Conservation (phyloP, 2,888 invertebrate species). For the Sarcophaga variegata region DNA sequence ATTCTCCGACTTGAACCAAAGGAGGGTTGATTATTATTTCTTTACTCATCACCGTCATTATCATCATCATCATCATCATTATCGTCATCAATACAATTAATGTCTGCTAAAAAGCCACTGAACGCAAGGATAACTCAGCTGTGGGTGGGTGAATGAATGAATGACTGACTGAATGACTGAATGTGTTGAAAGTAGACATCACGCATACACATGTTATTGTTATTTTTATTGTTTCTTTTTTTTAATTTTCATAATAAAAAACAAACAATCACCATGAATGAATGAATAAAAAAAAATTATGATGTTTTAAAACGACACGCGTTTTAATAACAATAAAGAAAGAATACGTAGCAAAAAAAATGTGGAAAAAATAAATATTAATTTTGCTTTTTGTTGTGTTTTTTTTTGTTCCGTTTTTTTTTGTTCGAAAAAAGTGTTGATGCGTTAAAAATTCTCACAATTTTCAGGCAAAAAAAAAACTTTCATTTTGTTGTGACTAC, state of each 20-base stretch:
- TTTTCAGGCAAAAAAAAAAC: constrained; percentile 16
- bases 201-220: constrained; percentile 46
- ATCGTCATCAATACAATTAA: constrained; percentile 55
- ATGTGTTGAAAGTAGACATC: constrained; percentile 54
- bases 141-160: neutral
- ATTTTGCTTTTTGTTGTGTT: neutral
- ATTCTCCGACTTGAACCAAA: constrained; percentile 16
- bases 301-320: constrained; percentile 51
- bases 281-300: constrained; percentile 9
- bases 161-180: constrained; percentile 3
- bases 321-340: constrained; percentile 57
- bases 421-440: constrained; percentile 57
- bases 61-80: constrained; percentile 16
- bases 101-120: constrained; percentile 27
- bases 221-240: constrained; percentile 18
- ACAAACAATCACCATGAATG: constrained; percentile 48
- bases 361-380: neutral
- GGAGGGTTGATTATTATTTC: constrained; percentile 27
- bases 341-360: constrained; percentile 16
- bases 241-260: constrained; percentile 34
- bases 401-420: neutral
- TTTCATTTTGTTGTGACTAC: no score
- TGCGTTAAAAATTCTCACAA: constrained; percentile 60
- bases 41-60: constrained; percentile 11
- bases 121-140: neutral